Conservation (phyloP, 2,888 invertebrate genomes). For the Erebia palarica region DNA sequence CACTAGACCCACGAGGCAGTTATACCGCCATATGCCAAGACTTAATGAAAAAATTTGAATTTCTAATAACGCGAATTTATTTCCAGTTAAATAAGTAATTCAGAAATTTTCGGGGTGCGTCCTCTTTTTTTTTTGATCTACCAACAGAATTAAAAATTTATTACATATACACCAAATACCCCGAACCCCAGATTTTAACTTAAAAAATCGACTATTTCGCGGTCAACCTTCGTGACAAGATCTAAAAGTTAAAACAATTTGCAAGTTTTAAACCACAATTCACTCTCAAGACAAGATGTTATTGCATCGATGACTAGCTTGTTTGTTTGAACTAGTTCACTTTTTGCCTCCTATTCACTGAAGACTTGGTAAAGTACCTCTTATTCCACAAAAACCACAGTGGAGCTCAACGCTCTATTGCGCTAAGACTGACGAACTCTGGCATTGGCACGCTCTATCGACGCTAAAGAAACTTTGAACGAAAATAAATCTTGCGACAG, state of each 20-base stretch:
- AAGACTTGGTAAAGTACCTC: constrained; percentile 2
- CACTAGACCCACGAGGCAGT: too few species aligned
- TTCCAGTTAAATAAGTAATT: too few species aligned
- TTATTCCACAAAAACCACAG: constrained; percentile 24
- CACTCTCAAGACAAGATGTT: not conserved
- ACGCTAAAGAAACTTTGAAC: constrained; percentile 27
- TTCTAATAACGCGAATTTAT: too few species aligned
- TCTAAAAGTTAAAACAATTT: too few species aligned
- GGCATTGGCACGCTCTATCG: constrained; percentile 27
- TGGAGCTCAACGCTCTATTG: constrained; percentile 31
- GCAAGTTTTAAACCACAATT: not conserved
- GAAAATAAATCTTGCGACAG: constrained; percentile 29
- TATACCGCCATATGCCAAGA: not conserved
- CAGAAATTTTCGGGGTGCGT: too few species aligned
- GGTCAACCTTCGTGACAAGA: too few species aligned
- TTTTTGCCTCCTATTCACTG: constrained; percentile 7
- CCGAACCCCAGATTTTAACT: too few species aligned
- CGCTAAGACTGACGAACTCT: constrained; percentile 21
- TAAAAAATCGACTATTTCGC: too few species aligned
- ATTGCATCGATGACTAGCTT: constrained; percentile 2
- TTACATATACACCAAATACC: too few species aligned
- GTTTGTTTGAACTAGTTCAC: constrained; percentile 10
- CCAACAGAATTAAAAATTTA: too few species aligned
- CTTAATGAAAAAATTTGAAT: too few species aligned
- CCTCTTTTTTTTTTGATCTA: too few species aligned